Base-by-base conservation (phyloP, 2,113 vertebrate species). In the Toxostoma redivivum region DNA sequence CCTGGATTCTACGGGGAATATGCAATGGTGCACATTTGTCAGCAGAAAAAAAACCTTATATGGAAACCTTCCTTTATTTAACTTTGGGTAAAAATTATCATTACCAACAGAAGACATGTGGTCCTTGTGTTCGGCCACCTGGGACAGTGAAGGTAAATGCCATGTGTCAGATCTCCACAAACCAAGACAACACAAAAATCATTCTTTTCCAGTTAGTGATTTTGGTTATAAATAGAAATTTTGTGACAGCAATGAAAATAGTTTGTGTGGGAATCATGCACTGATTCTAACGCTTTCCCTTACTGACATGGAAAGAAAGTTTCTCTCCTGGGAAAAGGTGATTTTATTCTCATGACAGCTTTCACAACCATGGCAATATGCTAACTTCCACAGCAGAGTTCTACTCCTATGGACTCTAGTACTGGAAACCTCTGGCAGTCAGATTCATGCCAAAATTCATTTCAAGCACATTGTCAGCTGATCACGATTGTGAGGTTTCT, bases 231-330 rank as follows among this genome's bases (percentile, higher is more conserved):
- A 94, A 92, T n/a, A 94, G 56, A 53, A 71, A 76, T 79, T 64
- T 12, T 79, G 9, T 48, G 61, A 86, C 60, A 84, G 74, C 80
- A 92, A 35, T 28, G 47, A 88, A 93, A 96, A 83, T 10, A 94
- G 80, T 60, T 56, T 48, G 60, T 90, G 80, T 95, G 88, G 91
- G 86, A 97, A 93, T 83, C 44, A 31, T 10, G 33, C 67, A 88
- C 7, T 70, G 61, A 53, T 74, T 56, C 37, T 48, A 47, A 30
- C 0, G 2, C 54, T 57, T 20, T 88, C 50, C 54, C 67, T 81
- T 60, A 81, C 56, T 79, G 82, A 53, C 40, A 60, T 16, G 69
- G 85, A 83, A 82, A 64, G 47, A 78, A 62, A n/a, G 5, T 38
- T 67, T 37, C 69, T 67, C 86, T 86, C 64, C 48, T 45, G 90